Conservation (phyloP, 2,888 invertebrate genomes). For the Micropterix aruncella region DNA sequence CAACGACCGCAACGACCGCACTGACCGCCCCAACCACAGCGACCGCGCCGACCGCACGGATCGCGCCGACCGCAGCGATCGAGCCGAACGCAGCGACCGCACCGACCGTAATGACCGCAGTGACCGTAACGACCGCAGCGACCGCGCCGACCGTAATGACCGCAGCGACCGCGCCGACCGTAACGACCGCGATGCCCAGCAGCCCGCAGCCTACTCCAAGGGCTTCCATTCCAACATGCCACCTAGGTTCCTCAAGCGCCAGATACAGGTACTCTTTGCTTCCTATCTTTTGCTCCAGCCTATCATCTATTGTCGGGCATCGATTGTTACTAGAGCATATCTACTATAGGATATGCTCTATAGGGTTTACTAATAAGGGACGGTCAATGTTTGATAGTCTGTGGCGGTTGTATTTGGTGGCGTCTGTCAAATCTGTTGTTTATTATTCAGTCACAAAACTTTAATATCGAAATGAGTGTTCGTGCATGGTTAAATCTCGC, state of each 20-base stretch:
- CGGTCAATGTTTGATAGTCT: too few relatives aligned
- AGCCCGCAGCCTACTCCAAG: slow-evolving; percentile 47
- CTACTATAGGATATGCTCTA: too few relatives aligned
- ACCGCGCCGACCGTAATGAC: slow-evolving; percentile 10
- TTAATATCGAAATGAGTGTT: too few relatives aligned
- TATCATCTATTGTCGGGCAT: too few relatives aligned
- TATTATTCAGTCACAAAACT: too few relatives aligned
- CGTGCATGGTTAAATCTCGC: too few relatives aligned
- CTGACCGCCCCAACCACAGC: slow-evolving; percentile 21
- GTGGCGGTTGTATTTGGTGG: too few relatives aligned
- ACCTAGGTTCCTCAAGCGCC: slow-evolving; percentile 72
- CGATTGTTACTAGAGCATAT: too few relatives aligned
- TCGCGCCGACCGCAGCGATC: slow-evolving; percentile 6
- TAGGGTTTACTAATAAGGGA: too few relatives aligned
- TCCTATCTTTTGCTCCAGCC: too few relatives aligned
- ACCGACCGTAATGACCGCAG: slow-evolving; percentile 13
- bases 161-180: slow-evolving; percentile 8
- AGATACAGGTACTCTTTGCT: slow-evolving; percentile 21
- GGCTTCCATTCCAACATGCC: slow-evolving; percentile 74
- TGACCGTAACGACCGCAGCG: slow-evolving; percentile 15
- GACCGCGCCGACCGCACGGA: slow-evolving; percentile 20
- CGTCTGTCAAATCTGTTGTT: too few relatives aligned
- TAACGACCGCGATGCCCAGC: slow-evolving; percentile 14
- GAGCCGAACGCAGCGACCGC: slow-evolving; percentile 16
- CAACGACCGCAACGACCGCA: slow-evolving; percentile 14